Conservation (phyloP, 2,888 invertebrate genomes). For the Megalurothrips usitatus region DNA sequence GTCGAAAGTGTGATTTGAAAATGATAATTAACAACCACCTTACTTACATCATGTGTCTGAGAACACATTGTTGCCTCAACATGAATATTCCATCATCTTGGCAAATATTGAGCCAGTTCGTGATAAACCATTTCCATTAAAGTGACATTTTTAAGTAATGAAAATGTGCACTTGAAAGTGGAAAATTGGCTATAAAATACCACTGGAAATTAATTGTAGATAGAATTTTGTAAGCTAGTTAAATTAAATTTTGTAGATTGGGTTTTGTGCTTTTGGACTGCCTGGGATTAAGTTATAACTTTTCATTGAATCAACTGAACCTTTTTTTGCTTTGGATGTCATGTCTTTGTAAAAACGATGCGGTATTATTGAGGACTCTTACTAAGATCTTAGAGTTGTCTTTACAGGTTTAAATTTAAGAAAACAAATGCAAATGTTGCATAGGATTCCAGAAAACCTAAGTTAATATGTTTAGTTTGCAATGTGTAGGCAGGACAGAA, state of each 20-base stretch:
- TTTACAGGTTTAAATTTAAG: neutral
- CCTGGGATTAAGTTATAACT: neutral
- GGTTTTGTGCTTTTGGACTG: conserved; percentile 1
- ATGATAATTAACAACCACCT: neutral
- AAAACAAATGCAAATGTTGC: neutral
- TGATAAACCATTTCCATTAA: neutral
- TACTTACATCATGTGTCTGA: neutral
- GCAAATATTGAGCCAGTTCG: neutral
- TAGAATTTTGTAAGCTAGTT: conserved; percentile 23
- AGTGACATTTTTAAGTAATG: neutral
- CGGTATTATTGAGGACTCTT: neutral
- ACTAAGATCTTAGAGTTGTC: neutral
- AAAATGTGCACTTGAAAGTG: neutral
- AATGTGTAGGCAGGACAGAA: neutral
- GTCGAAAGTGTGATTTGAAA: neutral
- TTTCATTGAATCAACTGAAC: neutral
- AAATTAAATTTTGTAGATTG: neutral
- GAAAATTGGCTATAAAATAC: neutral
- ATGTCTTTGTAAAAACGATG: neutral
- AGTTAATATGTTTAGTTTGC: neutral
- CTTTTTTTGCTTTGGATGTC: neutral
- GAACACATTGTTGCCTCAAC: neutral
- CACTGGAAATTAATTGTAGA: conserved; percentile 5
- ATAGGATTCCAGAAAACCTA: neutral
- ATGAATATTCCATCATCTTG: neutral